Conservation (phyloP, 2,888 invertebrate genomes). For the Phorcus lineatus region DNA sequence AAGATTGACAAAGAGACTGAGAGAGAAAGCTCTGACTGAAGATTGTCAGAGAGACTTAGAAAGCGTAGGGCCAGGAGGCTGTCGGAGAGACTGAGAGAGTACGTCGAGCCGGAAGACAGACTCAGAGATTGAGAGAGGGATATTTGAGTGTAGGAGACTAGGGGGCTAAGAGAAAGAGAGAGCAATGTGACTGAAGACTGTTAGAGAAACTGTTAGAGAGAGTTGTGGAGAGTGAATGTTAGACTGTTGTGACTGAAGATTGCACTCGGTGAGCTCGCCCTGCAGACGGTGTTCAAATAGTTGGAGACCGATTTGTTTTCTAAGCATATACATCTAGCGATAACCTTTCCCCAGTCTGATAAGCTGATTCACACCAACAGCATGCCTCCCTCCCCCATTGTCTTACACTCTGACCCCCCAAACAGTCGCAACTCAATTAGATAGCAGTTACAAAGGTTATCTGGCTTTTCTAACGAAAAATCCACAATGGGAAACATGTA, state of each 20-base stretch:
- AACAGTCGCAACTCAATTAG: slow-evolving; percentile 7
- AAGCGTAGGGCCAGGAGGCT: too few relatives aligned
- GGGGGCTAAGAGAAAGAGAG: too few relatives aligned
- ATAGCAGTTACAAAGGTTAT: slow-evolving; percentile 20
- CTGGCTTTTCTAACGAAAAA: slow-evolving; percentile 12
- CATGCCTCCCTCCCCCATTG: neutral
- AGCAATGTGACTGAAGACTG: neutral
- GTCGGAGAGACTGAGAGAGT: too few relatives aligned
- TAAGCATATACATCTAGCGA: slow-evolving; percentile 16
- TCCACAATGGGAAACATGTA: slow-evolving; percentile 4
- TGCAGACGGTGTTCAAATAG: slow-evolving; percentile 21
- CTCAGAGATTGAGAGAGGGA: too few relatives aligned
- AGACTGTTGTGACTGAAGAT: neutral
- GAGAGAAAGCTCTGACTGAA: too few relatives aligned
- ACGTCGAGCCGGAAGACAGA: too few relatives aligned
- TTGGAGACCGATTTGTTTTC: slow-evolving; percentile 15
- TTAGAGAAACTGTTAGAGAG: neutral
- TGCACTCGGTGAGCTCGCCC: neutral
- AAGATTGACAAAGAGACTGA: too few relatives aligned
- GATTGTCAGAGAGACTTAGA: too few relatives aligned
- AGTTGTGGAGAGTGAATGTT: neutral
- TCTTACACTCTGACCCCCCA: slow-evolving; percentile 8
- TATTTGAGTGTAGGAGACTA: too few relatives aligned
- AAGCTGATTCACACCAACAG: neutral
- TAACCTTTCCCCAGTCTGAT: slow-evolving; percentile 18